A percentile compares a stretch with the other conserved stretches of the same genome.
Evolutionary conservation across 2,888 invertebrate genomes (phyloP).

Genomic region (Atrina japonica): DNA sequence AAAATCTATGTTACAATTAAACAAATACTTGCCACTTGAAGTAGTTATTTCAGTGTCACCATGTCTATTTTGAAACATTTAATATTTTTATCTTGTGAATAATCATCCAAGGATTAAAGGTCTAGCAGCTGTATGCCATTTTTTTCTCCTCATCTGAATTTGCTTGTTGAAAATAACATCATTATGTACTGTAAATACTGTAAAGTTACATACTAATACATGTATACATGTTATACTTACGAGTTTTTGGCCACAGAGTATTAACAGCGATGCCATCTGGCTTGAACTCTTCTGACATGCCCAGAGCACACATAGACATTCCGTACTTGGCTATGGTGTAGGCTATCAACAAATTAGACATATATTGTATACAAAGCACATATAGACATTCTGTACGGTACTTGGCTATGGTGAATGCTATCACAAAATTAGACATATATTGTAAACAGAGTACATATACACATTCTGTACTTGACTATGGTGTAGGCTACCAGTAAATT

Average conservation of each 20-base stretch:
- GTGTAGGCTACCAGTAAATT: slow-evolving; percentile 88
- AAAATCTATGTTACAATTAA: too few relatives aligned
- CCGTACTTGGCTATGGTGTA: slow-evolving; percentile 99
- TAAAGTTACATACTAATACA: background rate
- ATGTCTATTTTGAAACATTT: too few relatives aligned
- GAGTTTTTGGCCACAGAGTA: slow-evolving; percentile 97
- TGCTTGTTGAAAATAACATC: background rate
- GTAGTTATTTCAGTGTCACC: too few relatives aligned
- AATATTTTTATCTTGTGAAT: too few relatives aligned
- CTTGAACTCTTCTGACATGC: slow-evolving; percentile 98
- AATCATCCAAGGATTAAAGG: too few relatives aligned
- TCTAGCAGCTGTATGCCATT: too few relatives aligned
- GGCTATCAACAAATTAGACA: slow-evolving; percentile 82
- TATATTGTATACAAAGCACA: too few relatives aligned
- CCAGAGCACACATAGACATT: slow-evolving; percentile 98
- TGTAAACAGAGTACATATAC: slow-evolving; percentile 97
- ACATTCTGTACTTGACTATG: slow-evolving; percentile 99
- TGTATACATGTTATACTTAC: slow-evolving; percentile 80
- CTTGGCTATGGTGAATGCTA: too few relatives aligned
- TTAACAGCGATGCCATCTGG: slow-evolving; percentile 93
- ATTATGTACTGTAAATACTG: background rate
- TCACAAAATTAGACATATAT: too few relatives aligned
- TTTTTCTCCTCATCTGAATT: too few relatives aligned
- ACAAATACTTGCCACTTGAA: too few relatives aligned
- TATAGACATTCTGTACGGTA: too few relatives aligned